Evolutionary conservation across 2,888 invertebrate species (phyloP).

Genomic region (Magallana nippona): DNA sequence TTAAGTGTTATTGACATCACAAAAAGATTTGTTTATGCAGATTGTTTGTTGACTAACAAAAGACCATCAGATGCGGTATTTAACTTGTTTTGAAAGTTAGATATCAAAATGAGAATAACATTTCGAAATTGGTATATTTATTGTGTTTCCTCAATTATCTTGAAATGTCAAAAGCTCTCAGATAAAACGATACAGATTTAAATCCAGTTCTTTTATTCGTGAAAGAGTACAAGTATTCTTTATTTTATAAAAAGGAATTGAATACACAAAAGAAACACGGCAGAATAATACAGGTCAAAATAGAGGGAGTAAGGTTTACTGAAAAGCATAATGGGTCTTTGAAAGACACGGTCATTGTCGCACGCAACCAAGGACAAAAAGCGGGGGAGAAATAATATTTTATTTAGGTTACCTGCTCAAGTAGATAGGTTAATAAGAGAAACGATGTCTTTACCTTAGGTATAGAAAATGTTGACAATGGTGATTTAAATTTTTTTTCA

Average conservation of each 20-base stretch:
- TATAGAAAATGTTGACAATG: background rate
- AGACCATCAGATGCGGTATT: no score
- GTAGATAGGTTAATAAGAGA: background rate
- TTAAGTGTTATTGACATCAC: no score
- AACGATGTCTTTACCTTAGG: background rate
- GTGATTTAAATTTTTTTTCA: slow-evolving; percentile 13
- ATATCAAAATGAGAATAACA: no score
- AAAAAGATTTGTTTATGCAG: no score
- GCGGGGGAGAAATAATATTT: slow-evolving; percentile 31
- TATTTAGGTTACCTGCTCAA: background rate
- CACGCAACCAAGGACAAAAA: slow-evolving; percentile 20
- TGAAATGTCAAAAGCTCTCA: no score
- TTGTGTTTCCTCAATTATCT: no score
- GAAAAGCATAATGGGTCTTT: background rate
- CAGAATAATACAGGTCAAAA: background rate
- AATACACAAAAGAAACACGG: background rate
- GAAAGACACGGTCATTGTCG: background rate
- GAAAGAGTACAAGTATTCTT: no score
- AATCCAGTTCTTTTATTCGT: no score
- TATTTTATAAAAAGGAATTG: background rate
- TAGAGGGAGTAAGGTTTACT: background rate
- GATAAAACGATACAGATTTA: no score
- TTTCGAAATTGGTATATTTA: no score
- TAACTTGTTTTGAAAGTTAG: no score
- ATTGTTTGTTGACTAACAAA: no score